Evolutionary conservation across 2,797 vertebrate species (phyloP), one percentile per base, ranked within the genome.

Genomic region (Propithecus perrieri): DNA sequence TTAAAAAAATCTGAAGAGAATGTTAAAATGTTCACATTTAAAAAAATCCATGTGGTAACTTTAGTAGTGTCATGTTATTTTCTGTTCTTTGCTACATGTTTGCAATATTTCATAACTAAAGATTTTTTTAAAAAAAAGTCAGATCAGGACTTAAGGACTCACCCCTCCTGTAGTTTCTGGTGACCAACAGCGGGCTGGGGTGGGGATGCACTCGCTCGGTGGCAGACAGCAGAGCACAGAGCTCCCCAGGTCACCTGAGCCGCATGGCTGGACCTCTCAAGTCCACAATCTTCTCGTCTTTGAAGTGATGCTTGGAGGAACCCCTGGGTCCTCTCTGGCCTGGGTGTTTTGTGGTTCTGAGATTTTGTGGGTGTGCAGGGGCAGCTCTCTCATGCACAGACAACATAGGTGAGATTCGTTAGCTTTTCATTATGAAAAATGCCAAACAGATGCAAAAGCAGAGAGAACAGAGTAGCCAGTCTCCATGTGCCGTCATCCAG

Each of bases 61-160:
- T 95, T 9, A n/a, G 43, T n/a, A 2, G 18, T 48, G 10, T 74
- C 14, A 1, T 48, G 33, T 53, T 57, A 22, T 81, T 90, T 80
- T 50, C 88, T 61, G 20, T 53, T n/a, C 35, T 91, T 80, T 74
- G 79, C 26, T 26, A 17, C 15, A 14, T 53, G 48, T 65, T 81
- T 78, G 57, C 83, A 93, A 43, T 69, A 93, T 55, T 85, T 95
- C 20, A 83, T 46, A 72, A 81, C 41, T 74, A 22, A 84, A 76
- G 67, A 53, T 46, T 11, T 11, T 88, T 65, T 18, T 63, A 15
- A 18, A 33, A 33, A 63, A 63, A 15, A 71, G 14, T 3, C 71
- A 69, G 30, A 11, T 35, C 7, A 35, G 33, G 43, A 41, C 12
- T 76, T n/a, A 12, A 18, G 28, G 35, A 89, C 22, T 53, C 3